These are phyloP conservation scores for Anas platyrhynchos DNA, from an alignment of 2,113 vertebrate species.

Conservation along the genomic window DNA sequence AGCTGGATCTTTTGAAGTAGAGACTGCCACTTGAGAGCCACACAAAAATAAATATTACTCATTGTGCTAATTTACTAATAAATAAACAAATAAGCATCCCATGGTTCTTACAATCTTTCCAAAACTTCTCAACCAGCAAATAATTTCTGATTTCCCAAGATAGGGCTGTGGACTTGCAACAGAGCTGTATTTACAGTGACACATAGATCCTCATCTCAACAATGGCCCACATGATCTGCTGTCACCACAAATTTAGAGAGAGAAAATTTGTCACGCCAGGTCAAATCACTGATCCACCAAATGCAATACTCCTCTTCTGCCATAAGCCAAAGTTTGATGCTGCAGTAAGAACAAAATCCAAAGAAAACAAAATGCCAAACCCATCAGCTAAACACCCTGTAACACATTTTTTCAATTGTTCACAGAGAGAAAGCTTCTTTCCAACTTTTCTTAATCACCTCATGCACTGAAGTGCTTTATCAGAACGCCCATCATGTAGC, in stretches of 20 bases:
- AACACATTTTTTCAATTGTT: neutral
- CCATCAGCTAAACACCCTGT: neutral
- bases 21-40: neutral
- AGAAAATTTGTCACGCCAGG: neutral
- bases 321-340: neutral
- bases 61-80: neutral
- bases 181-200: neutral
- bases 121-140: neutral
- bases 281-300: neutral
- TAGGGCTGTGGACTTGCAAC: neutral
- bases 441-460: neutral
- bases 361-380: neutral
- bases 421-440: neutral
- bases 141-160: neutral
- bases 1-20: neutral
- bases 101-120: neutral
- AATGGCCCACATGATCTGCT: neutral
- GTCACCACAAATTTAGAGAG: neutral
- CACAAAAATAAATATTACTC: neutral
- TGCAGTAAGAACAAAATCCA: neutral
- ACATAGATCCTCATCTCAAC: neutral
- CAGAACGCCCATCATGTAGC: neutral
- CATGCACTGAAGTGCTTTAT: neutral
- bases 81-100: neutral
- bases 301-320: neutral